Percentiles rank a stretch among this genome's conserved stretches.
Evolutionary conservation across 2,113 vertebrate species (phyloP).

Genomic region (Morone chrysops): DNA sequence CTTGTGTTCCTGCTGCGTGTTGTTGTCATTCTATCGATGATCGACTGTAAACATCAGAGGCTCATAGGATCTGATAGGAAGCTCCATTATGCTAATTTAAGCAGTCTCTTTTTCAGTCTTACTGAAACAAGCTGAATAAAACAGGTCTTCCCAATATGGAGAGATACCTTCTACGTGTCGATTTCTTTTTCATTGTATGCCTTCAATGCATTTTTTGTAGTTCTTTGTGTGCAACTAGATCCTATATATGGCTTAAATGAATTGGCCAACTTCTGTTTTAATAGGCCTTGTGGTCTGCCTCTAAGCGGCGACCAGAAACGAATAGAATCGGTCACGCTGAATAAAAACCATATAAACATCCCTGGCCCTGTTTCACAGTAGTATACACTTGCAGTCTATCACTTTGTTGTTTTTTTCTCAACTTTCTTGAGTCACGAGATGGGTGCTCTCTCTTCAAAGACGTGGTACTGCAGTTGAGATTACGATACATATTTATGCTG

Average conservation of each 20-base stretch:
- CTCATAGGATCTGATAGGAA: constrained; percentile 61
- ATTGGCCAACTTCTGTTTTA: constrained; percentile 64
- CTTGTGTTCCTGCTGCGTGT: constrained; percentile 35
- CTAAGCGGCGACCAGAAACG: constrained; percentile 47
- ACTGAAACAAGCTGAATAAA: constrained; percentile 65
- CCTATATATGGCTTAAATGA: constrained; percentile 63
- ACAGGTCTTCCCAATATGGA: constrained; percentile 33
- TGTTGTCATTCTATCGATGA: constrained; percentile 63
- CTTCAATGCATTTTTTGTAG: not conserved
- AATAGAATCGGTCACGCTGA: constrained; percentile 60
- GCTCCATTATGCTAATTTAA: constrained; percentile 62
- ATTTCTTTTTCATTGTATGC: constrained; percentile 18
- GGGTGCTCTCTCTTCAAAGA: constrained; percentile 45
- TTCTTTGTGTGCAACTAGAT: constrained; percentile 43
- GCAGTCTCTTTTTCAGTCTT: constrained; percentile 47
- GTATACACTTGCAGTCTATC: constrained; percentile 40
- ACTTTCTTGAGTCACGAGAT: constrained; percentile 28
- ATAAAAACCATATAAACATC: constrained; percentile 72
- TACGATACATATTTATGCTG: constrained; percentile 68
- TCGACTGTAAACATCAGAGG: constrained; percentile 64
- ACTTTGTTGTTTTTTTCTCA: not conserved
- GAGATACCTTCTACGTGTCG: constrained; percentile 26
- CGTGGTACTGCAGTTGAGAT: constrained; percentile 24
- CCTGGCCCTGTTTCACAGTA: constrained; percentile 44
- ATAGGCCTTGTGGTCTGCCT: constrained; percentile 51